Base-by-base conservation (phyloP, 2,797 vertebrate species). In the Morelia viridis region DNA sequence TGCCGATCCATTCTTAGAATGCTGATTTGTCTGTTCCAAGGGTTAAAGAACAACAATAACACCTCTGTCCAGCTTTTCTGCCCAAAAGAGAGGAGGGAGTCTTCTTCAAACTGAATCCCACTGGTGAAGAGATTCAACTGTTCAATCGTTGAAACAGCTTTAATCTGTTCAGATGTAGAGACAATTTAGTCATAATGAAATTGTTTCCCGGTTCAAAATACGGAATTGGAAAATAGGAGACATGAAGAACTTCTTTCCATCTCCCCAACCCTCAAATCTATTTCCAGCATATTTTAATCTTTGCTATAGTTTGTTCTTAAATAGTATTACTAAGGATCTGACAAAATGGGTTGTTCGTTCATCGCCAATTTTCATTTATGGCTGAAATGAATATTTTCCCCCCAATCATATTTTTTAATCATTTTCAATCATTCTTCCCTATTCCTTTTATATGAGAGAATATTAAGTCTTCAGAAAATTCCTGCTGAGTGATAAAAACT, bases 341-440 rank as follows among this genome's bases (percentile, higher is more conserved):
- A 84, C 92, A 89, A 95, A 95, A 94, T 95, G 94, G 85, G 93
- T 93, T 95, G 80, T 57, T 95, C 95, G 93, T 96, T 96, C 91
- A 96, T 95, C 97, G 96, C 26, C 57, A 96, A 76, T 93, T 96
- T 95, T 96, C 92, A 94, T 96, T 96, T 96, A 94, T 92, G 80
- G 83, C 76, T 96, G 88, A 97, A 97, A 96, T 93, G 68, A 96
- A 89, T 96, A 96, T 96, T 95, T 68, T 96, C 92, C 85, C 71
- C 92, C 26, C 91, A 96, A 95, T 95, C 96, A 94, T 94, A 96
- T 94, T 96, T 97, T 97, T 97, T 96, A 97, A 96, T 96, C 62
- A 96, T 94, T 95, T 84, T 91, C 86, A 95, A 94, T 94, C 80
- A 94, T 83, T 26, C 41, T 93, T 95, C 87, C 62, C 88, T 85